phyloP scores from a whole-genome alignment of 2,888 invertebrate species.

The Tuta absoluta region DNA sequence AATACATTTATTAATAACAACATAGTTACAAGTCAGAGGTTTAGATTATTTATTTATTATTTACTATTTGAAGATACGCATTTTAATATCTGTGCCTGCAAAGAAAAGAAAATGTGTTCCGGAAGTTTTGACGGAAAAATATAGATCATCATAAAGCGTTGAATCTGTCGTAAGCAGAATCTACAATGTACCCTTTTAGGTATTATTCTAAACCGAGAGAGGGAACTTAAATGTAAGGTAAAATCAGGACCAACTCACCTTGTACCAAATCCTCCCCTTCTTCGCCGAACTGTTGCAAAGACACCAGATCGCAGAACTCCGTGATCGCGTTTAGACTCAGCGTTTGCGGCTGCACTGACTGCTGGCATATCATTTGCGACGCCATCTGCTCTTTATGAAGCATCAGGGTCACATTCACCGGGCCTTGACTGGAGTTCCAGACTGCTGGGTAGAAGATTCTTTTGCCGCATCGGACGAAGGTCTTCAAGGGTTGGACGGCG shows the following conservation, averaged over 20 bases:
- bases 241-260: conserved; percentile 65
- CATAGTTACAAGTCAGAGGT: too few species aligned
- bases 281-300: conserved; percentile 84
- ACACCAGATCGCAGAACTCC: conserved; percentile 90
- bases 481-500: conserved; percentile 78
- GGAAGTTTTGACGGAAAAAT: too few species aligned
- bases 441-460: conserved; percentile 88
- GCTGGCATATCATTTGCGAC: conserved; percentile 83
- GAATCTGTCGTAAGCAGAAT: too few species aligned
- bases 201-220: too few species aligned
- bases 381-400: conserved; percentile 83
- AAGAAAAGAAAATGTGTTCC: too few species aligned
- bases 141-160: too few species aligned
- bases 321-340: conserved; percentile 87
- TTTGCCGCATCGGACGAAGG: conserved; percentile 83
- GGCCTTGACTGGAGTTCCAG: conserved; percentile 84
- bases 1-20: too few species aligned
- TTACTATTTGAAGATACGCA: too few species aligned
- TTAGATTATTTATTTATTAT: too few species aligned
- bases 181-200: too few species aligned
- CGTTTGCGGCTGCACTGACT: conserved; percentile 82
- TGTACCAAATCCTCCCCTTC: conserved; percentile 84
- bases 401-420: conserved; percentile 85
- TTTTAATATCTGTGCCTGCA: too few species aligned
- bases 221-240: too few species aligned